Evolutionary conservation across 2,888 invertebrate species (phyloP).

Genomic region (Philopedon plagiatum): DNA sequence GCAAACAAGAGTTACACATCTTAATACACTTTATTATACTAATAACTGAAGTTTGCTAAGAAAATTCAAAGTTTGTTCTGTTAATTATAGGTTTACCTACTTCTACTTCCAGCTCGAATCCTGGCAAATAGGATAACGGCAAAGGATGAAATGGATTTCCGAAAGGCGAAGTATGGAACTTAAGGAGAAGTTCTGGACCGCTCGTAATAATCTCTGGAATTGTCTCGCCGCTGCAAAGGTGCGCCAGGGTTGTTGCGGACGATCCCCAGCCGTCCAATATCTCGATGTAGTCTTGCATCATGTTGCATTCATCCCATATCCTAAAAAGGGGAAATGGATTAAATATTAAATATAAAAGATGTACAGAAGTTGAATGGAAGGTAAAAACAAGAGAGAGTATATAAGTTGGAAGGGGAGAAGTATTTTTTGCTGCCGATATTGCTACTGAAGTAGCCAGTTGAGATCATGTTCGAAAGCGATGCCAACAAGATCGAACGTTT

Average conservation of each 20-base stretch:
- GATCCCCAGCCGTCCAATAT: constrained; percentile 84
- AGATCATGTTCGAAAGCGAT: too few species aligned
- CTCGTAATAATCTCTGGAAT: constrained; percentile 86
- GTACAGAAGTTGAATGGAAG: too few species aligned
- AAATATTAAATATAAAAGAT: too few species aligned
- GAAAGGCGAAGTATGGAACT: constrained; percentile 86
- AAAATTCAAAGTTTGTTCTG: background rate
- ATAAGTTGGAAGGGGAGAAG: too few species aligned
- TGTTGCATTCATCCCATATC: constrained; percentile 87
- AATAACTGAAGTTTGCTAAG: background rate
- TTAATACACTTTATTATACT: background rate
- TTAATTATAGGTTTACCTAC: constrained; percentile 66
- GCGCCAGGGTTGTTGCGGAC: constrained; percentile 80
- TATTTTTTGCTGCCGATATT: too few species aligned
- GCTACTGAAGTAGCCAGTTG: too few species aligned
- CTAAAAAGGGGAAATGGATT: too few species aligned
- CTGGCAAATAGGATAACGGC: constrained; percentile 83
- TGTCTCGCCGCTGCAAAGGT: constrained; percentile 86
- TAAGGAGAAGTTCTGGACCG: constrained; percentile 83
- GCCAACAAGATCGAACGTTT: too few species aligned
- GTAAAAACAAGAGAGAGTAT: too few species aligned
- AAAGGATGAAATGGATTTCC: constrained; percentile 87
- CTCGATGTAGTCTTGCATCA: constrained; percentile 85
- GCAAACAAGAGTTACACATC: background rate
- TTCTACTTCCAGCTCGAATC: constrained; percentile 87